These are phyloP conservation scores for Oncopeltus fasciatus DNA, from an alignment of 1,140 invertebrate genomes.

Conservation along the genomic window DNA sequence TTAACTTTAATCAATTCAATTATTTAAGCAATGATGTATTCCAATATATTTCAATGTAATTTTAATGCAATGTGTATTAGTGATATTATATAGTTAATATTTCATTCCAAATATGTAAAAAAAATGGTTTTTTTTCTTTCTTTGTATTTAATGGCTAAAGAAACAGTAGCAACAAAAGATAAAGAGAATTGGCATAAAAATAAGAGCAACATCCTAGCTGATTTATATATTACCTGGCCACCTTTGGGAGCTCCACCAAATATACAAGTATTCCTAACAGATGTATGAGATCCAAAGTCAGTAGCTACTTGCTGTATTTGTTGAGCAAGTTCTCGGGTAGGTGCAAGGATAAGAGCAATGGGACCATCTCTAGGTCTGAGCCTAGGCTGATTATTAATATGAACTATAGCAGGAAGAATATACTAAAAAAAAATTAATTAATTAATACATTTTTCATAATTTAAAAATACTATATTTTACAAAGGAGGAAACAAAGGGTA, in stretches of 20 bases:
- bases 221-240: constrained; percentile 38
- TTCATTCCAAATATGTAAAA: no score
- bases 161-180: no score
- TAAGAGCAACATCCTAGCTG: no score
- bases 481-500: not conserved
- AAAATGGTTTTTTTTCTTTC: no score
- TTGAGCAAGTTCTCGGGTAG: constrained; percentile 73
- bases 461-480: constrained; percentile 36
- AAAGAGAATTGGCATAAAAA: no score
- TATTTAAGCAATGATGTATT: no score
- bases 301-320: constrained; percentile 76
- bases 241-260: constrained; percentile 75
- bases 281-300: constrained; percentile 60
- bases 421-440: constrained; percentile 55
- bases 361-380: constrained; percentile 53
- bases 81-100: no score
- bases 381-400: constrained; percentile 56
- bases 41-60: no score
- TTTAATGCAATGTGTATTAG: no score
- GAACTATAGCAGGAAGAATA: constrained; percentile 50
- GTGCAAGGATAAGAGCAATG: constrained; percentile 59
- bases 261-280: constrained; percentile 68
- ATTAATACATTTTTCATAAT: no score
- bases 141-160: no score
- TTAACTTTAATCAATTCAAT: no score